Conservation (phyloP, 1,140 invertebrate species). For the Sweltsa coloradensis region DNA sequence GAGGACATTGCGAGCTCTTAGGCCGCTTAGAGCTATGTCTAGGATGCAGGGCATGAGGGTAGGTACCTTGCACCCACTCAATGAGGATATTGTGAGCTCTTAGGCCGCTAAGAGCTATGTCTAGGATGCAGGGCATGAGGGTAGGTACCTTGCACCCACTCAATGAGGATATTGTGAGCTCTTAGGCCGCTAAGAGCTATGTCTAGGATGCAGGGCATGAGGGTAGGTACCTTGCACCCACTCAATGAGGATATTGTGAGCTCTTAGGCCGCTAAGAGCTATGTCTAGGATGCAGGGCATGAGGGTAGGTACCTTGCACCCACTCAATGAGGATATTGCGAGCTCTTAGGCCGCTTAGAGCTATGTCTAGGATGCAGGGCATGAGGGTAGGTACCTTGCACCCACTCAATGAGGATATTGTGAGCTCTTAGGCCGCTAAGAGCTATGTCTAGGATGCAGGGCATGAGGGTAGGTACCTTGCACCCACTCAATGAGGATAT, state of each 20-base stretch:
- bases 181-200: conserved; percentile 88
- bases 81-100: conserved; percentile 92
- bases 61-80: conserved; percentile 54
- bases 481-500: too few relatives aligned
- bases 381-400: conserved; percentile 96
- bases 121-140: conserved; percentile 96
- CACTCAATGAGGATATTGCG: conserved; percentile 94
- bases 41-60: conserved; percentile 97
- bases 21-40: conserved; percentile 89
- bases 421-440: too few relatives aligned
- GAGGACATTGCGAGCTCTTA: conserved; percentile 87
- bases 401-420: too few relatives aligned
- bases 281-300: conserved; percentile 96
- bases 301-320: conserved; percentile 93
- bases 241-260: conserved; percentile 91
- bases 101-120: conserved; percentile 88
- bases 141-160: conserved; percentile 66
- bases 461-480: too few relatives aligned
- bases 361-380: conserved; percentile 93
- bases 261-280: conserved; percentile 84
- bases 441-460: too few relatives aligned
- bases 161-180: conserved; percentile 90
- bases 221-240: conserved; percentile 77
- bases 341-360: conserved; percentile 85
- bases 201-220: conserved; percentile 96